Evolutionary conservation across 2,797 vertebrate species (phyloP).

Genomic region (Cottoperca gobio): DNA sequence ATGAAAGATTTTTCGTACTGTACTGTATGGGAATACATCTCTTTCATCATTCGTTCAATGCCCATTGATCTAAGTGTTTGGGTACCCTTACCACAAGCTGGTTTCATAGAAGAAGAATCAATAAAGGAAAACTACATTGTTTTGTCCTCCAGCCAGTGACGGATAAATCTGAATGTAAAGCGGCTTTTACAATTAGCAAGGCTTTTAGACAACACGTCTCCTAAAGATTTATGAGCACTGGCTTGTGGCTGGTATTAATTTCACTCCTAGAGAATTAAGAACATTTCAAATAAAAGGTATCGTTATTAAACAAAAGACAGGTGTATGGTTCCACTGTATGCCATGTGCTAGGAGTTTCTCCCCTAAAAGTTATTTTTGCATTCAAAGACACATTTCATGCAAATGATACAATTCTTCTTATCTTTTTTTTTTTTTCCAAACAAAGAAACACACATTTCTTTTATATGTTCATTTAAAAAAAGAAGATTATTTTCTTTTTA

Average conservation of each 20-base stretch:
- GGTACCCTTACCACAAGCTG: constrained; percentile 40
- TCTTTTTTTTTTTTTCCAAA: constrained; percentile 81
- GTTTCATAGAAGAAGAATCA: constrained; percentile 39
- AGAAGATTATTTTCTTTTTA: constrained; percentile 85
- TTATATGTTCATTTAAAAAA: constrained; percentile 89
- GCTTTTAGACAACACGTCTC: constrained; percentile 23
- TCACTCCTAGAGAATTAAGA: constrained; percentile 33
- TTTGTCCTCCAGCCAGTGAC: constrained; percentile 28
- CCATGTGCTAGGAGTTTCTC: constrained; percentile 80
- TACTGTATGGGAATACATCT: constrained; percentile 9
- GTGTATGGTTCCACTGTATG: constrained; percentile 73
- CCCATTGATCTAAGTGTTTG: constrained; percentile 13
- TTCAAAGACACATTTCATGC: constrained; percentile 92
- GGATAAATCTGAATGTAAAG: constrained; percentile 22
- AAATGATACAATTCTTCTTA: constrained; percentile 88
- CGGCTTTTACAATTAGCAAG: constrained; percentile 13
- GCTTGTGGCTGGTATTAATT: constrained; percentile 47
- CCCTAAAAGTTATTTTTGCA: constrained; percentile 81
- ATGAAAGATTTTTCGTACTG: constrained; percentile 12
- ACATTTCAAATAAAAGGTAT: constrained; percentile 48
- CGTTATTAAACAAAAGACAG: constrained; percentile 31
- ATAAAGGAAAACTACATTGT: constrained; percentile 22
- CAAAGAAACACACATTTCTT: constrained; percentile 89
- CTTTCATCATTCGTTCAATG: constrained; percentile 29
- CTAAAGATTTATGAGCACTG: constrained; percentile 34